Evolutionary conservation across 2,113 vertebrate genomes (phyloP), one percentile per base, ranked within the genome.

Genomic region (Bos taurus): DNA sequence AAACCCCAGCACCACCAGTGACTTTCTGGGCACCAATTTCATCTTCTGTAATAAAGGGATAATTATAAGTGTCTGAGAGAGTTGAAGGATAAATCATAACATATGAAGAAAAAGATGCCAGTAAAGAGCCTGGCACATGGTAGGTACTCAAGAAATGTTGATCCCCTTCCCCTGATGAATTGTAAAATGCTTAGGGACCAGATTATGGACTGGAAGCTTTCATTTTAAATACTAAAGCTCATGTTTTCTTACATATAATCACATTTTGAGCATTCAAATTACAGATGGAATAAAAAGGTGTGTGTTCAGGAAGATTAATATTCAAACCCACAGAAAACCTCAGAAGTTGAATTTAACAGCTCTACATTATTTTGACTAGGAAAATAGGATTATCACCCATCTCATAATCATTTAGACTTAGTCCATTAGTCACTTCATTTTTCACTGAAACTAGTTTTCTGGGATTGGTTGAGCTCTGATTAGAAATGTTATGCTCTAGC

Each of bases 251-350:
- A 60, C 14, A 6, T 1, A 17, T 54, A n/a, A 54, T 80, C 92
- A 95, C 83, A 90, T 86, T 92, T 84, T 96, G 59, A 85, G 48
- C 64, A 43, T 95, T 94, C 54, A 57, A 56, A 82, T 92, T 88
- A 82, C 60, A 90, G 71, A 30, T 82, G 78, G 71, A 40, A 71
- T 88, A 50, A 82, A 81, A 96, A 94, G 54, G 74, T 83, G 21
- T 83, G 56, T 62, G 15, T 85, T 64, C 62, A 30, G 64, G 25
- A 95, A 97, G 64, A 98, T 96, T 94, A 92, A 88, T 95, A 82
- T 77, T 82, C 82, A 59, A 90, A 67, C 36, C 57, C 54, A 90
- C 46, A 90, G 64, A 86, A 59, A 62, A n/a, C 50, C 54, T 94
- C 84, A 90, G 85, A 90, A 90, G 81, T 52, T 62, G 52, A 64